phyloP scores from a whole-genome alignment of 2,113 vertebrate genomes.

The Onychorhynchus coronatus region DNA sequence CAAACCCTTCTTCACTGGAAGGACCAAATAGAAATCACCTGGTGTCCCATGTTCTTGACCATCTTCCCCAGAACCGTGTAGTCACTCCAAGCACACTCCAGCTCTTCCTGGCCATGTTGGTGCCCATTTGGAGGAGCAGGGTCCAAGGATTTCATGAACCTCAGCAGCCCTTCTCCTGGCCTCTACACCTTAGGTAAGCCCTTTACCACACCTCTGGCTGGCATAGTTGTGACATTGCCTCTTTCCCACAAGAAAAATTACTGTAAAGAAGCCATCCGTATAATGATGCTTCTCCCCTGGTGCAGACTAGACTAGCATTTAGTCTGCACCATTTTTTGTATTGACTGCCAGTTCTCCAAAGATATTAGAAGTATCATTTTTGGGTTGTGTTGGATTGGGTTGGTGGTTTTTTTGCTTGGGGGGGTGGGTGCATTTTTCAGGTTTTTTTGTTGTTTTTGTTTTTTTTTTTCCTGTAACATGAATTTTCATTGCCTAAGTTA shows the following conservation, averaged over 20 bases:
- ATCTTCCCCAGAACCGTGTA: background rate
- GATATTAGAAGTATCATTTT: background rate
- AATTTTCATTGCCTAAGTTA: background rate
- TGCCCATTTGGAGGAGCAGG: background rate
- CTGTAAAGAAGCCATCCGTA: background rate
- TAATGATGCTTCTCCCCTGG: background rate
- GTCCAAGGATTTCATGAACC: background rate
- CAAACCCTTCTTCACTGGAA: background rate
- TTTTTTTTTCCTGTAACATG: background rate
- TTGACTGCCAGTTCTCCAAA: background rate
- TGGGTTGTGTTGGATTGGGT: background rate
- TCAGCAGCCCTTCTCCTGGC: background rate
- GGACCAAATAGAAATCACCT: background rate
- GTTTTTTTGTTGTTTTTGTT: too few species aligned
- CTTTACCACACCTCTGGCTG: background rate
- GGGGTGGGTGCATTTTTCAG: too few species aligned
- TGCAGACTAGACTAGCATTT: background rate
- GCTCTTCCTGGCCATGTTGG: background rate
- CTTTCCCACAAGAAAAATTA: background rate
- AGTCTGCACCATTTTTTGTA: background rate
- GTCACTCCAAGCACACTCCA: background rate
- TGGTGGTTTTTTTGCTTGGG: too few species aligned
- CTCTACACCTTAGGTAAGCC: background rate
- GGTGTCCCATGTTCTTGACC: background rate
- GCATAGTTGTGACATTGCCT: background rate